These are phyloP conservation scores for Trilocha varians DNA, from an alignment of 2,888 invertebrate genomes.

Conservation along the genomic window DNA sequence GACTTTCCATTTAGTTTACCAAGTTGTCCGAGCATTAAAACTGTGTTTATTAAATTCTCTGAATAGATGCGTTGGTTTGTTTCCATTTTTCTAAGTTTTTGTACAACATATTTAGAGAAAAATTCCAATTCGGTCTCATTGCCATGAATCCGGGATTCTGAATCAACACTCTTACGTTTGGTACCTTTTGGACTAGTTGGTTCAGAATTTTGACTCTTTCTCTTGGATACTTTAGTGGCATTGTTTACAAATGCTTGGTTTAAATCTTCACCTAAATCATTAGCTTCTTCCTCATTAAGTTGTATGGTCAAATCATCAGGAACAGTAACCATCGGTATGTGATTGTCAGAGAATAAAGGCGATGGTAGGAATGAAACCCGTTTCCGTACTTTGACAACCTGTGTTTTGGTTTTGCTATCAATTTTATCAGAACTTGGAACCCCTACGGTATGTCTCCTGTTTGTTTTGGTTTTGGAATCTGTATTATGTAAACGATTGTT, in stretches of 20 bases:
- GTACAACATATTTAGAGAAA: conserved; percentile 64
- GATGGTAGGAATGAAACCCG: conserved; percentile 60
- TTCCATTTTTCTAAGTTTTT: conserved; percentile 62
- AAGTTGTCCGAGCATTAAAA: conserved; percentile 62
- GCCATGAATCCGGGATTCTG: conserved; percentile 27
- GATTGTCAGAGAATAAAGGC: conserved; percentile 57
- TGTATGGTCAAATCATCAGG: conserved; percentile 68
- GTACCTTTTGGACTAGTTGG: conserved; percentile 30
- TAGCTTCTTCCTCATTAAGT: conserved; percentile 62
- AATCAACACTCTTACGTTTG: conserved; percentile 39
- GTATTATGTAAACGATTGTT: conserved; percentile 34
- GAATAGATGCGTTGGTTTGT: conserved; percentile 66
- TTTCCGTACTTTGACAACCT: conserved; percentile 50
- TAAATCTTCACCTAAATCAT: conserved; percentile 52
- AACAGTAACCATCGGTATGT: conserved; percentile 65
- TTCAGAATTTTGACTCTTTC: conserved; percentile 27
- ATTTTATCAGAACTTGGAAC: conserved; percentile 20
- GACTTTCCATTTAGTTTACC: conserved; percentile 58
- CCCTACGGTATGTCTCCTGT: conserved; percentile 45
- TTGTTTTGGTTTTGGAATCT: conserved; percentile 30
- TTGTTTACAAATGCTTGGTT: conserved; percentile 44
- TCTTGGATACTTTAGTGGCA: conserved; percentile 23
- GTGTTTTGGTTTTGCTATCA: conserved; percentile 32
- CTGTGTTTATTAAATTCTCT: conserved; percentile 66
- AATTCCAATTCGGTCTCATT: conserved; percentile 62